Evolutionary conservation across 2,888 invertebrate genomes (phyloP).

Genomic region (Luffia ferchaultella): DNA sequence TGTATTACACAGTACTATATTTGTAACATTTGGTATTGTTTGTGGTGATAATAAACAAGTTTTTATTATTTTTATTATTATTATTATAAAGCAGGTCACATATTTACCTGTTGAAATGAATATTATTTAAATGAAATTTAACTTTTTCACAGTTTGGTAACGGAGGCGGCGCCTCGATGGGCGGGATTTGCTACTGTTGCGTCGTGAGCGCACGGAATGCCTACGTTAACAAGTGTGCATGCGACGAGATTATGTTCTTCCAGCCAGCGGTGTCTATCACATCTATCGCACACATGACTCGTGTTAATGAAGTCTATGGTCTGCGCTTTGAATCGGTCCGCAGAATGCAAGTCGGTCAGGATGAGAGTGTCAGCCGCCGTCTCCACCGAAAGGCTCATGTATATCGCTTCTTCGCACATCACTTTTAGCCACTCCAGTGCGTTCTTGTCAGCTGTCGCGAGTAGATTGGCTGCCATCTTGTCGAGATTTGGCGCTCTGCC

Average conservation of each 20-base stretch:
- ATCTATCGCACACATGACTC: conserved; percentile 31
- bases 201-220: background rate
- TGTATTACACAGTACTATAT: too few relatives aligned
- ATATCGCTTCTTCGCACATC: conserved; percentile 97
- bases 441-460: conserved; percentile 99
- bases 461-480: conserved; percentile 97
- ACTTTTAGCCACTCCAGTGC: conserved; percentile 98
- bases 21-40: too few relatives aligned
- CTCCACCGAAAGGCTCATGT: conserved; percentile 93
- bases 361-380: conserved; percentile 97
- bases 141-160: too few relatives aligned
- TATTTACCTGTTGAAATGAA: too few relatives aligned
- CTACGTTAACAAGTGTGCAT: background rate
- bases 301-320: conserved; percentile 99
- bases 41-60: too few relatives aligned
- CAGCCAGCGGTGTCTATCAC: background rate
- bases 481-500: conserved; percentile 95
- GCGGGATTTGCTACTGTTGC: background rate
- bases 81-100: too few relatives aligned
- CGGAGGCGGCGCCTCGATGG: background rate
- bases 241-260: background rate
- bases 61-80: too few relatives aligned
- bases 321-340: conserved; percentile 98
- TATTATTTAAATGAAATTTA: too few relatives aligned
- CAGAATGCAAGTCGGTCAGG: conserved; percentile 96